Evolutionary conservation across 2,888 invertebrate genomes (phyloP).

Genomic region (Xanthia icteritia): DNA sequence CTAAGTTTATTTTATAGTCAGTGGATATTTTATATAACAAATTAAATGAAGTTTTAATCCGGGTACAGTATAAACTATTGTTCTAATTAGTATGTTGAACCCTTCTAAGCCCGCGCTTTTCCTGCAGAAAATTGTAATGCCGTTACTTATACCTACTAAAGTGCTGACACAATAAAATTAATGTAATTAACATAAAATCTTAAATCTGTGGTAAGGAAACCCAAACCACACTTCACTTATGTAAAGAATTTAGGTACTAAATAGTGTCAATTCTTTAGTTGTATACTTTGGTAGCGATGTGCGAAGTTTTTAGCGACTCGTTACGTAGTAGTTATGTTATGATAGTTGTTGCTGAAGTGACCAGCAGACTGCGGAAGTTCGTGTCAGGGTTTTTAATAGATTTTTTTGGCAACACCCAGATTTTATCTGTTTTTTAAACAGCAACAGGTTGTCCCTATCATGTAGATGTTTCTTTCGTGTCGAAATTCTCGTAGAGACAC

Average conservation of each 20-base stretch:
- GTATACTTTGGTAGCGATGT: neutral
- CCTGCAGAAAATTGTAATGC: neutral
- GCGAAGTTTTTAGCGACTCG: neutral
- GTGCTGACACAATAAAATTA: neutral
- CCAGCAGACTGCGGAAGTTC: constrained; percentile 14
- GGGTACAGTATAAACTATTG: neutral
- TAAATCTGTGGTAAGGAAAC: neutral
- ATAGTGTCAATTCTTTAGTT: neutral
- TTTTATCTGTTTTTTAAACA: constrained; percentile 37
- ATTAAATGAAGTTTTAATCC: neutral
- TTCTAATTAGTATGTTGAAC: neutral
- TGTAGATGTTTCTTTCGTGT: neutral
- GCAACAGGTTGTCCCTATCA: constrained; percentile 38
- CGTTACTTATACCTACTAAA: neutral
- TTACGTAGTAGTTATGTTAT: constrained; percentile 13
- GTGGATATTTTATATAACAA: neutral
- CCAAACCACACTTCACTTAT: neutral
- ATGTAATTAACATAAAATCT: neutral
- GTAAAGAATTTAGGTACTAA: neutral
- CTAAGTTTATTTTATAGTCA: neutral
- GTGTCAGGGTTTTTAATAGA: constrained; percentile 22
- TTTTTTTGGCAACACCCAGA: constrained; percentile 37
- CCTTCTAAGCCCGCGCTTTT: neutral
- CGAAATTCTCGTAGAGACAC: neutral
- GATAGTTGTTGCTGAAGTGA: constrained; percentile 23